These are phyloP conservation scores for Pavo muticus DNA, from an alignment of 2,113 vertebrate species.

Conservation along the genomic window DNA sequence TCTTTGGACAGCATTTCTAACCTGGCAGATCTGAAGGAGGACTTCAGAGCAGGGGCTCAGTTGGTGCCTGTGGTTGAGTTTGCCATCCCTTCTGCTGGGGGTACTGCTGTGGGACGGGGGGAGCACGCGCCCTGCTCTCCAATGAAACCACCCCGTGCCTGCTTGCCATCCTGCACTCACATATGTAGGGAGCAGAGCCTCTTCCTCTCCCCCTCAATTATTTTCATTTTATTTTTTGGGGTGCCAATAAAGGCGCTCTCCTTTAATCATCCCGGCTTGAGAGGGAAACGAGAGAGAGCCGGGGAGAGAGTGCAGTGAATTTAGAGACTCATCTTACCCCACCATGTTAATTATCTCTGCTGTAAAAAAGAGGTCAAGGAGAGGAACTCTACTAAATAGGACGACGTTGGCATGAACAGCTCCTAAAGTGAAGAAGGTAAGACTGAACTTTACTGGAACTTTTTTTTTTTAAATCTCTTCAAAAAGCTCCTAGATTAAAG, in stretches of 20 bases:
- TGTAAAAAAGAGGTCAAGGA: slow-evolving; percentile 73
- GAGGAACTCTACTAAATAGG: slow-evolving; percentile 77
- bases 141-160: neutral
- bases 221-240: slow-evolving; percentile 60
- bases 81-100: neutral
- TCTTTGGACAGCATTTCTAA: neutral
- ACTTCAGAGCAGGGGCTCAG: neutral
- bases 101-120: neutral
- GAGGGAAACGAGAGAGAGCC: slow-evolving; percentile 47
- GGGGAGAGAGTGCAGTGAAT: slow-evolving; percentile 73
- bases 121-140: neutral
- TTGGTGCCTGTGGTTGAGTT: accelerated
- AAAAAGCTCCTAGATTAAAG: slow-evolving; percentile 83
- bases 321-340: slow-evolving; percentile 76
- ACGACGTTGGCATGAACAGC: slow-evolving; percentile 71
- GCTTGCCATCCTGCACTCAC: neutral
- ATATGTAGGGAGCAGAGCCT: neutral
- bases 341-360: slow-evolving; percentile 75
- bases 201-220: slow-evolving; percentile 67
- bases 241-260: slow-evolving; percentile 46
- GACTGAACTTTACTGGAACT: slow-evolving; percentile 79
- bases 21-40: neutral
- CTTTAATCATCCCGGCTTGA: slow-evolving; percentile 54
- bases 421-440: slow-evolving; percentile 70
- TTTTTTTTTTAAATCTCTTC: slow-evolving; percentile 81